phyloP scores from a whole-genome alignment of 2,797 vertebrate genomes.

The Lemur catta region DNA sequence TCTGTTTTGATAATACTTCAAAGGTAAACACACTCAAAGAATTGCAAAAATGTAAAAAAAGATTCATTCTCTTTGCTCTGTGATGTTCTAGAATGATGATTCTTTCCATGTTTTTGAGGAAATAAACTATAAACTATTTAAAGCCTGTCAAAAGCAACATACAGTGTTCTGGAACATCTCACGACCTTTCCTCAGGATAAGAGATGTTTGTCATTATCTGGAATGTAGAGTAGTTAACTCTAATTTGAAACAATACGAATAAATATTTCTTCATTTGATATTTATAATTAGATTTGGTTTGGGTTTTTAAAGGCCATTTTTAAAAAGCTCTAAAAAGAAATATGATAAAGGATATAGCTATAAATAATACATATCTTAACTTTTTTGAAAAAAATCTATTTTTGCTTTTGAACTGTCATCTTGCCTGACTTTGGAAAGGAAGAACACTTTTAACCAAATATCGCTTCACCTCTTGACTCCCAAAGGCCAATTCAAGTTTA shows the following conservation, averaged over 20 bases:
- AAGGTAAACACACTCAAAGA: background rate
- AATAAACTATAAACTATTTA: background rate
- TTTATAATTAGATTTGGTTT: background rate
- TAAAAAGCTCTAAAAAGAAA: background rate
- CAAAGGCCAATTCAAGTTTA: background rate
- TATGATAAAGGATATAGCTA: background rate
- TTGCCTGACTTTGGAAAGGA: background rate
- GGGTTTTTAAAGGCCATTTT: background rate
- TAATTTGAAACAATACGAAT: background rate
- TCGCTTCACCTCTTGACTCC: background rate
- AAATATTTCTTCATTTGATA: background rate
- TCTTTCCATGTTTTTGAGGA: background rate
- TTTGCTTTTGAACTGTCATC: background rate
- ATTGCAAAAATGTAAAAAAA: background rate
- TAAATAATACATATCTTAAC: background rate
- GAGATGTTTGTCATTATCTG: background rate
- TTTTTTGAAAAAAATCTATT: background rate
- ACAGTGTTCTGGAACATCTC: background rate
- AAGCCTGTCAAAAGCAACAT: background rate
- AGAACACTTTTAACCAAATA: background rate
- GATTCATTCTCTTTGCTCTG: background rate
- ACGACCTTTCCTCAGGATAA: background rate
- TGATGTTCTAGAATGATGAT: background rate
- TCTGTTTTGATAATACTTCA: background rate
- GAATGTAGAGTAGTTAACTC: background rate